Conservation (phyloP, 2,888 invertebrate species). For the Melolontha melolontha region DNA sequence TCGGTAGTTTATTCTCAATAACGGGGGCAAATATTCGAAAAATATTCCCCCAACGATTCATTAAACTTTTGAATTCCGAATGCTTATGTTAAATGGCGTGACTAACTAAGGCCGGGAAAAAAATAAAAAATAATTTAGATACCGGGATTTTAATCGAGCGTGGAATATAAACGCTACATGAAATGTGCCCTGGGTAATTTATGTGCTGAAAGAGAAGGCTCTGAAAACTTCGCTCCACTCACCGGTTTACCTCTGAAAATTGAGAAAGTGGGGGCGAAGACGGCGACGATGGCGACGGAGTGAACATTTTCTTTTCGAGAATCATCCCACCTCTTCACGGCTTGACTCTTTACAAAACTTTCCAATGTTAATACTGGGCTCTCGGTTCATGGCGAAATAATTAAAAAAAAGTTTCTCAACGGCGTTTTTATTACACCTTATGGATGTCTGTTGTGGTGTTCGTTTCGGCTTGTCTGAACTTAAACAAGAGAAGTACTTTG, state of each 20-base stretch:
- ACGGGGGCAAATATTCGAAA: conserved; percentile 1
- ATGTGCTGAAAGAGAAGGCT: conserved; percentile 49
- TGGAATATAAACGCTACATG: conserved; percentile 59
- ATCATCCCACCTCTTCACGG: neutral
- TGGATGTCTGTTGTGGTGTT: conserved; percentile 6
- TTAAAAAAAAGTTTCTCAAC: conserved; percentile 25
- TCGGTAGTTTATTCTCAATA: no score
- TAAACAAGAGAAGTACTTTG: no score
- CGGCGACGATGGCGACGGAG: neutral
- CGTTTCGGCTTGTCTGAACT: no score
- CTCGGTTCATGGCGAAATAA: conserved; percentile 20
- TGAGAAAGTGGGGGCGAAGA: conserved; percentile 11
- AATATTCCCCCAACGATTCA: conserved; percentile 24
- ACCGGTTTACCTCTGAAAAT: neutral
- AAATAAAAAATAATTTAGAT: conserved; percentile 59
- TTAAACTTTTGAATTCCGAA: conserved; percentile 31
- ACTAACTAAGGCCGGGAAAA: conserved; percentile 52
- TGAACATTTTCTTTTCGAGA: neutral
- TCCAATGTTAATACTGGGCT: conserved; percentile 15
- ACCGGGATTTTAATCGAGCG: conserved; percentile 60
- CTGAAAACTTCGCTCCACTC: conserved; percentile 17
- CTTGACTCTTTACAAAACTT: neutral
- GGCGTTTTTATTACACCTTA: conserved; percentile 4
- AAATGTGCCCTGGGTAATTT: conserved; percentile 58
- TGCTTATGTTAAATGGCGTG: conserved; percentile 53